Evolutionary conservation across 2,888 invertebrate genomes (phyloP).

Genomic region (Ennomos erosarius): DNA sequence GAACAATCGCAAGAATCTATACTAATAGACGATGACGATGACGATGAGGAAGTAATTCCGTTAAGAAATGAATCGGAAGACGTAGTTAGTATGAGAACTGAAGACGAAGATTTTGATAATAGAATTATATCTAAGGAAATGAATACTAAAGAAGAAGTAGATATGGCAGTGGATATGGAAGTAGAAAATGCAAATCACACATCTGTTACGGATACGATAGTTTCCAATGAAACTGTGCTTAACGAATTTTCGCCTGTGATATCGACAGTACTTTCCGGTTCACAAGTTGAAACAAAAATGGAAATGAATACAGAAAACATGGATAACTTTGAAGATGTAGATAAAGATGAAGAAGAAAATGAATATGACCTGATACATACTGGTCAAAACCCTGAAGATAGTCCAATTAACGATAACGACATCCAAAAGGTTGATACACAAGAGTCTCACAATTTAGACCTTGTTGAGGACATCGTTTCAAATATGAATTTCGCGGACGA

Average conservation of each 20-base stretch:
- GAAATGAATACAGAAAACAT: conserved; percentile 3
- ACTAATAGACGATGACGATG: conserved; percentile 32
- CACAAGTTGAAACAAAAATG: conserved; percentile 9
- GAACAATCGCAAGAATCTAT: conserved; percentile 22
- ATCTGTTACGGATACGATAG: background rate
- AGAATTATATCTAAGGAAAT: conserved; percentile 6
- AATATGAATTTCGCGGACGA: conserved; percentile 58
- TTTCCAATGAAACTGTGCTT: conserved; percentile 2
- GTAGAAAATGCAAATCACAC: background rate
- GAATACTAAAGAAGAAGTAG: background rate
- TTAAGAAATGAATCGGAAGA: background rate
- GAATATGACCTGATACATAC: background rate
- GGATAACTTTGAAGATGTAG: background rate
- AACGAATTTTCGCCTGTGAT: too few relatives aligned
- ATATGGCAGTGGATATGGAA: background rate
- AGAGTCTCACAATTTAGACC: conserved; percentile 1
- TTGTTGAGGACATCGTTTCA: conserved; percentile 21
- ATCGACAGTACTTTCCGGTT: background rate
- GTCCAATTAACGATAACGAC: background rate
- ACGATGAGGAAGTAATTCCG: conserved; percentile 4
- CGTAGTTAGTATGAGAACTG: background rate
- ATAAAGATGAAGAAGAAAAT: background rate
- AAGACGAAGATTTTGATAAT: conserved; percentile 8
- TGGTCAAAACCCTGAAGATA: conserved; percentile 1
- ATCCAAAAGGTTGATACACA: background rate